A percentile compares a stretch with the other conserved stretches of the same genome.
Conservation (phyloP, 2,797 vertebrate species). For the Peromyscus eremicus region DNA sequence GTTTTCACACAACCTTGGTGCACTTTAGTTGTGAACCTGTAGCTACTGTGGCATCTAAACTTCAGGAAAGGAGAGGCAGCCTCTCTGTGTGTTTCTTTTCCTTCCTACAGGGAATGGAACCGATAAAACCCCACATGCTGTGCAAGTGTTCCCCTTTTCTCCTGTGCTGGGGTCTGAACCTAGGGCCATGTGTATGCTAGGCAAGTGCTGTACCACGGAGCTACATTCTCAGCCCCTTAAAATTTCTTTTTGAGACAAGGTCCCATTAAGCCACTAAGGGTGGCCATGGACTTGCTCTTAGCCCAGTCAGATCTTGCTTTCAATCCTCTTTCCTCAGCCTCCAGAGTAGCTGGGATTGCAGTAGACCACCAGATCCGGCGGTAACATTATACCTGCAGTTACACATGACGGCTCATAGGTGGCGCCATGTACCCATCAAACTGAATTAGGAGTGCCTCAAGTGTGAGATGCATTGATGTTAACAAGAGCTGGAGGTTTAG, state of each 20-base stretch:
- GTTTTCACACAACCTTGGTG: not conserved
- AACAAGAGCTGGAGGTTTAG: not conserved
- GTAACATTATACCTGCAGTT: not conserved
- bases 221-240: not conserved
- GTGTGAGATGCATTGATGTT: not conserved
- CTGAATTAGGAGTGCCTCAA: not conserved
- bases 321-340: not conserved
- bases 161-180: not conserved
- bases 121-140: not conserved
- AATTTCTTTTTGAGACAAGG: not conserved
- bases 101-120: not conserved
- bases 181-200: not conserved
- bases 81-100: not conserved
- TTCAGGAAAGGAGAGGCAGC: not conserved
- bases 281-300: not conserved
- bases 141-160: not conserved
- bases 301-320: not conserved
- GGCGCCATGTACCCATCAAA: slow-evolving; percentile 70
- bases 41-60: no score
- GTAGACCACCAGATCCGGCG: not conserved
- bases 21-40: no score
- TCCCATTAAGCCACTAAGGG: not conserved
- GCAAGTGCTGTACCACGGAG: not conserved
- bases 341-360: not conserved
- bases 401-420: slow-evolving; percentile 40